Conservation (phyloP, 2,888 invertebrate species). For the Caradrina kadenii region DNA sequence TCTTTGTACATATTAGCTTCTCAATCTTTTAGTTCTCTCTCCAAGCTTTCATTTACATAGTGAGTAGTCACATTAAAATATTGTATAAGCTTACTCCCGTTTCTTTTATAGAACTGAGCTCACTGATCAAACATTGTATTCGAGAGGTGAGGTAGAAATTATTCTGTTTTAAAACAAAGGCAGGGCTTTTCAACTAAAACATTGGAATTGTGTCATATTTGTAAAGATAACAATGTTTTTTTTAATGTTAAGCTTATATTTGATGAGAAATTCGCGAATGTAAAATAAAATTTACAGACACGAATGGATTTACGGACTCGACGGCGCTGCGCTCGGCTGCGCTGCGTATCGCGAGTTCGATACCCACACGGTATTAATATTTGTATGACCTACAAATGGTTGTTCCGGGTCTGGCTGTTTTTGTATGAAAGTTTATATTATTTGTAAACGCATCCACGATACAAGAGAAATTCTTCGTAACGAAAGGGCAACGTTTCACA, state of each 20-base stretch:
- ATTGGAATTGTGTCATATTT: slow-evolving; percentile 11
- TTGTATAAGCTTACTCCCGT: slow-evolving; percentile 34
- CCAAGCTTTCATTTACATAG: slow-evolving; percentile 33
- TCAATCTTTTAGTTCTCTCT: slow-evolving; percentile 27
- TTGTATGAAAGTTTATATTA: too few species aligned
- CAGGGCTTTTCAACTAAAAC: not conserved
- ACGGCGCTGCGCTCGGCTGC: too few species aligned
- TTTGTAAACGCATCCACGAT: too few species aligned
- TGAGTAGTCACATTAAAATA: slow-evolving; percentile 35
- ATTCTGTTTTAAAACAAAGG: slow-evolving; percentile 19
- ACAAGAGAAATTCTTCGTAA: too few species aligned
- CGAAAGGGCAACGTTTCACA: too few species aligned
- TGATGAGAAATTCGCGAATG: not conserved
- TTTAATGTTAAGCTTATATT: slow-evolving; percentile 9
- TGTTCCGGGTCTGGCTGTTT: too few species aligned
- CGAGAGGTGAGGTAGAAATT: not conserved
- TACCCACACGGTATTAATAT: too few species aligned
- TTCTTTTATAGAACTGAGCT: slow-evolving; percentile 34
- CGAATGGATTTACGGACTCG: too few species aligned
- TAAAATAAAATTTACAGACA: not conserved
- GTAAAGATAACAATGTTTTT: slow-evolving; percentile 13
- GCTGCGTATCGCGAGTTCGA: too few species aligned
- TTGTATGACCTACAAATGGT: too few species aligned
- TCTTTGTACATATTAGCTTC: slow-evolving; percentile 14
- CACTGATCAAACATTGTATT: slow-evolving; percentile 39